Base-by-base conservation (phyloP, 1,140 invertebrate genomes). In the Cydia pomonella region DNA sequence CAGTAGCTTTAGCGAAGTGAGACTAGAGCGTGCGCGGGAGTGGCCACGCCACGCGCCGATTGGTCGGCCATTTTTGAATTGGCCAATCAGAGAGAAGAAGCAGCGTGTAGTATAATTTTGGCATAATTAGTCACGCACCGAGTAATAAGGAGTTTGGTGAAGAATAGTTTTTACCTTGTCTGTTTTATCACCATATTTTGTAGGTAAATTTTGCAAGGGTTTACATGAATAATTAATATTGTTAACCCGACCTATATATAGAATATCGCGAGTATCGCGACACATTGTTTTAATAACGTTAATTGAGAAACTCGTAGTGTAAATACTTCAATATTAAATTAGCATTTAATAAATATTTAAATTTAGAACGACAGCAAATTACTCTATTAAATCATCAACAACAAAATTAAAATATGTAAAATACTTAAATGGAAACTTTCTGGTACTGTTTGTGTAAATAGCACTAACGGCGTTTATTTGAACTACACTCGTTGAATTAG, bases 41-140 rank as follows among this genome's bases (percentile, higher is more conserved):
- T 84, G 75, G 77, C 82, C 91, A 88, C 90, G 89, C 87, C 81
- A 79, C 59, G 13, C 80, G 78, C 76, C 84, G 77, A 92, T 92
- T 92, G 91, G 91, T 77, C 80, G 77, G 78, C 80, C 85, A 80
- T 82, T 88, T 86, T 84, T 72, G 77, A 80, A 76, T 80, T 79
- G 69, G 77, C 89, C 91, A 92, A 91, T 92, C 78, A 76, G 64
- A 53, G 76, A 50, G 76, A 74, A 74, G 78, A 75, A 80, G 77
- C 85, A 82, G 79, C 76, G 76, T 74, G 69, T 72, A 50, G 89
- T 89, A 86, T 90, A 90, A 88, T 88, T 92, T 92, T 88, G 90
- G 87, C 88, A 88, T 90, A 92, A 92, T 92, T 90, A 91, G 89
- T 92, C 90, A 92, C 88, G 91, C 86, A 85, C 84, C 71, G 72